These are phyloP conservation scores for Setophaga kirtlandii DNA, from an alignment of 2,113 vertebrate genomes.

Conservation along the genomic window DNA sequence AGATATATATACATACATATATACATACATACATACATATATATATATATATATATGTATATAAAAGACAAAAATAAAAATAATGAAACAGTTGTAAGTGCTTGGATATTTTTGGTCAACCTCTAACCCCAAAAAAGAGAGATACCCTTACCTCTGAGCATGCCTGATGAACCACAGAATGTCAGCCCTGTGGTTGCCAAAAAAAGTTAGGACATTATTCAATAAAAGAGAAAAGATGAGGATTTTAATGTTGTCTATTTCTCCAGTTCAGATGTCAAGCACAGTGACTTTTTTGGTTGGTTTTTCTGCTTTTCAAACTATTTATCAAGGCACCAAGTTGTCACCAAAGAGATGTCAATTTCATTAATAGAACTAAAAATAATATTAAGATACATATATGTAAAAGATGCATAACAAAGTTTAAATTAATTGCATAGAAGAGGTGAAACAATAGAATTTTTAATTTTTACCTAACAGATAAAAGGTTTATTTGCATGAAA, in stretches of 20 bases:
- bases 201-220: not conserved
- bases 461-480: not conserved
- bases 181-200: not conserved
- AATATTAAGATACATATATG: not conserved
- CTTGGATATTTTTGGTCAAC: not conserved
- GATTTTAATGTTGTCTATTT: not conserved
- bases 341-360: not conserved
- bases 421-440: not conserved
- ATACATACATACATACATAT: too few species aligned
- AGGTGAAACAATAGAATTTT: not conserved
- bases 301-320: not conserved
- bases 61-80: too few species aligned
- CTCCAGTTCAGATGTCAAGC: not conserved
- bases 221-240: not conserved
- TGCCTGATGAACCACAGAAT: not conserved
- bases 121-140: not conserved
- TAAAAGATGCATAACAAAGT: not conserved
- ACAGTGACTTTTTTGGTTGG: rapidly evolving
- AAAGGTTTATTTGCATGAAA: not conserved
- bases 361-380: not conserved
- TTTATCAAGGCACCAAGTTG: not conserved
- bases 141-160: not conserved
- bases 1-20: too few species aligned
- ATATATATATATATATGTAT: too few species aligned
- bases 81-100: not conserved